Conservation (phyloP, 64 coral and sea anemone genomes). For the Stylophora pistillata region DNA sequence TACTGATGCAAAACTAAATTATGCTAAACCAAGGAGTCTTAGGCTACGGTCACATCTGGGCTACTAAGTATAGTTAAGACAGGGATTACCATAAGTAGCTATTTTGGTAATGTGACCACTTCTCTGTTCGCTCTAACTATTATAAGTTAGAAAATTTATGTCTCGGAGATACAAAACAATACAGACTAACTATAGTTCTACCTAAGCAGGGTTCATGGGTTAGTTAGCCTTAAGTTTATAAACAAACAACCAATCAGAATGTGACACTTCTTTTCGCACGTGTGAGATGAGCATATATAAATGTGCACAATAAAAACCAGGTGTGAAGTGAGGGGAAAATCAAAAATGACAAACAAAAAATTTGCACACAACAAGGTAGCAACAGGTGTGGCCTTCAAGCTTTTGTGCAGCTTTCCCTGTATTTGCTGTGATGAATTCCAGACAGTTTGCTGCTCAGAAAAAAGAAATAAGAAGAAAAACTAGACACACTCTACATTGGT, state of each 20-base stretch:
- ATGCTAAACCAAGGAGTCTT: too few species aligned
- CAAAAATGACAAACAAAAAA: conserved; percentile 15
- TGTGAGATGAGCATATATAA: neutral
- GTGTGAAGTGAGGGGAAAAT: neutral
- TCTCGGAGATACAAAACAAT: too few species aligned
- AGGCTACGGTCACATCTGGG: conserved; percentile 12
- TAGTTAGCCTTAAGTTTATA: neutral
- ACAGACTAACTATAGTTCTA: neutral
- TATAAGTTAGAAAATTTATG: too few species aligned
- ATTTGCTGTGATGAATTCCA: neutral
- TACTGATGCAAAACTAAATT: too few species aligned
- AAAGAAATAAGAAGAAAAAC: conserved; percentile 22
- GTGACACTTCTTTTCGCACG: conserved; percentile 4
- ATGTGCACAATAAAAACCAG: neutral
- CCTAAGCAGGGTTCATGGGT: neutral
- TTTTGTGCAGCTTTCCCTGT: conserved; percentile 8
- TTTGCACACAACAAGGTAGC: conserved; percentile 8
- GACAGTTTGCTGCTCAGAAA: neutral
- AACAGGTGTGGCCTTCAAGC: neutral
- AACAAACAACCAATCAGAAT: neutral
- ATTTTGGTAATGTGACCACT: too few species aligned
- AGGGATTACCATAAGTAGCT: too few species aligned
- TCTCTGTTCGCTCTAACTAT: too few species aligned
- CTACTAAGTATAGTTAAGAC: conserved; percentile 13
- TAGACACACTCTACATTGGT: neutral